Conservation (phyloP, 2,888 invertebrate genomes). For the Leptinotarsa peninsularis region DNA sequence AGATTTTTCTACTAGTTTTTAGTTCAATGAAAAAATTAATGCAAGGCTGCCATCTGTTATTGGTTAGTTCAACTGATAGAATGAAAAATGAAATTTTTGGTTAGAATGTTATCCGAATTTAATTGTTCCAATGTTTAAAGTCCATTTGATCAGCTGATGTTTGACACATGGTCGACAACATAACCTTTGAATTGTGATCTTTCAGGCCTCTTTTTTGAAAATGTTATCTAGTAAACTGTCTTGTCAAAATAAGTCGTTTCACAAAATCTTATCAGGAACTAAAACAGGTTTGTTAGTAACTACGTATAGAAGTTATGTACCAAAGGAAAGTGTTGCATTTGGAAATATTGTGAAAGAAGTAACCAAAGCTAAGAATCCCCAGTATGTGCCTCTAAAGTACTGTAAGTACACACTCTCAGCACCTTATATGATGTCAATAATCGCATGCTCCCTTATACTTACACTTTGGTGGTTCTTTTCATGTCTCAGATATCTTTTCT, state of each 20-base stretch:
- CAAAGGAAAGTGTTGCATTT: conserved; percentile 71
- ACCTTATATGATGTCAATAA: neutral
- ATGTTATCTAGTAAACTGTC: neutral
- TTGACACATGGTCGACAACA: conserved; percentile 4
- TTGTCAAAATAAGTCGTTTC: neutral
- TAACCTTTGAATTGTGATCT: neutral
- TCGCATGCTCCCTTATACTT: neutral
- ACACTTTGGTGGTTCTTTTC: neutral
- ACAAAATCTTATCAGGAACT: neutral
- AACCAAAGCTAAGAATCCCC: conserved; percentile 75
- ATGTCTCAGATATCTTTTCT: neutral
- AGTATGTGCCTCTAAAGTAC: conserved; percentile 88
- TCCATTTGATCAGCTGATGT: conserved; percentile 15
- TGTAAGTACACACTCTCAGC: conserved; percentile 69
- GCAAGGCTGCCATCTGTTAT: too few relatives aligned
- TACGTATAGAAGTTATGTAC: conserved; percentile 25
- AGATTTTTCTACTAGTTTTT: too few relatives aligned
- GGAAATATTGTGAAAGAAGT: conserved; percentile 79
- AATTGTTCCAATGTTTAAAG: neutral
- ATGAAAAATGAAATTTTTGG: too few relatives aligned
- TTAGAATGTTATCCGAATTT: too few relatives aligned
- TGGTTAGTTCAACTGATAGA: too few relatives aligned
- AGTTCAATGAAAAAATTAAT: too few relatives aligned
- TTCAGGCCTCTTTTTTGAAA: neutral
- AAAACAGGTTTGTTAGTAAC: neutral